These are phyloP conservation scores for Lasius fuliginosus DNA, from an alignment of 2,888 invertebrate species.

Conservation along the genomic window DNA sequence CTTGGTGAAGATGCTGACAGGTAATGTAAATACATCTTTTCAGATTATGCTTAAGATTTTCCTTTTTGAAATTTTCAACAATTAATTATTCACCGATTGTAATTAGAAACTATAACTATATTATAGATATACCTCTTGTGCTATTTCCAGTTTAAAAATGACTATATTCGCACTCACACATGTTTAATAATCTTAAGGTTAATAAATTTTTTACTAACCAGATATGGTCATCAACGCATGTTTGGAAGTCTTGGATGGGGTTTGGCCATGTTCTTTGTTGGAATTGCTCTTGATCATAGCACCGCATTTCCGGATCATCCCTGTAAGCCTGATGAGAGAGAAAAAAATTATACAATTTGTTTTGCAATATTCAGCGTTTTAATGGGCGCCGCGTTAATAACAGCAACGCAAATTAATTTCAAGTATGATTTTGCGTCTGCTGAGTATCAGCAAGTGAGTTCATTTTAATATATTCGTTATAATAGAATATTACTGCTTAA, in stretches of 20 bases:
- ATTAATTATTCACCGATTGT: not conserved
- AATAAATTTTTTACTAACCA: constrained; percentile 68
- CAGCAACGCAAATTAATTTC: constrained; percentile 94
- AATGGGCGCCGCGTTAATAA: constrained; percentile 97
- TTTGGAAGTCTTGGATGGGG: constrained; percentile 99
- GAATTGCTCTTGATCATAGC: constrained; percentile 98
- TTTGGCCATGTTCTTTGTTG: constrained; percentile 99
- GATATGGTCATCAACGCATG: constrained; percentile 99
- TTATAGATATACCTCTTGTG: not conserved
- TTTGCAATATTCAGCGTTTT: constrained; percentile 99
- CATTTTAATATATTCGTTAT: not conserved
- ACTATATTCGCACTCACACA: not conserved
- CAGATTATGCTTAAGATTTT: not conserved
- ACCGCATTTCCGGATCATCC: constrained; percentile 98
- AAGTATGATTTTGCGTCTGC: constrained; percentile 85
- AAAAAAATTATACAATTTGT: constrained; percentile 99
- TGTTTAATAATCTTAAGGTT: not conserved
- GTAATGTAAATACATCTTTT: constrained; percentile 71
- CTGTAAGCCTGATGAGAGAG: constrained; percentile 95
- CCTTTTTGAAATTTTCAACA: not conserved
- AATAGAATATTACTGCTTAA: not conserved
- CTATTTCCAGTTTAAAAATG: not conserved
- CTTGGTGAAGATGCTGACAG: constrained; percentile 95
- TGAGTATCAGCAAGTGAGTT: constrained; percentile 79
- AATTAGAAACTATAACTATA: too few relatives aligned